phyloP scores from a whole-genome alignment of 2,797 vertebrate genomes.

The Delichon dasypus region DNA sequence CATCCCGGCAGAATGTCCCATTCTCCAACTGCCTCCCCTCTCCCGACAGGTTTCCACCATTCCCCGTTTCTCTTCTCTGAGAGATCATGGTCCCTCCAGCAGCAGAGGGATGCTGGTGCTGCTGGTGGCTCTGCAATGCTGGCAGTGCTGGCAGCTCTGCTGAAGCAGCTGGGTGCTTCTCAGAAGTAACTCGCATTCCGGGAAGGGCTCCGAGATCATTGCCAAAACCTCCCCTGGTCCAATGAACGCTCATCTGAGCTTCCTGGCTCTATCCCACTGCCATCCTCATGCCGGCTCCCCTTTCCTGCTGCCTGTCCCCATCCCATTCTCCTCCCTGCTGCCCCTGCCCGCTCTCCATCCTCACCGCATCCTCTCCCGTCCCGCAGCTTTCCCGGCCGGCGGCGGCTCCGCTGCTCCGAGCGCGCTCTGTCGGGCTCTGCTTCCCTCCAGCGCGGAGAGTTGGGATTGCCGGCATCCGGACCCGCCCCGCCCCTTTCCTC shows the following conservation, averaged over 20 bases:
- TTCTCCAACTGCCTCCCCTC: not conserved
- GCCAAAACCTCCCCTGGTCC: not conserved
- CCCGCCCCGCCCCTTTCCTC: too few species aligned
- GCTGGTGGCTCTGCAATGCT: not conserved
- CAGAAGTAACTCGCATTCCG: too few species aligned
- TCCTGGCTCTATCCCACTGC: too few species aligned
- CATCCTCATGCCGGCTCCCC: too few species aligned
- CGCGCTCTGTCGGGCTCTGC: not conserved
- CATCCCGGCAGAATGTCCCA: fast-evolving
- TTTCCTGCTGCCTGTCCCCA: not conserved
- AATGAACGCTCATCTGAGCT: too few species aligned
- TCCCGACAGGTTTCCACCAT: fast-evolving
- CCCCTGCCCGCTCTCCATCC: not conserved
- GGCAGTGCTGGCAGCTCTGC: not conserved
- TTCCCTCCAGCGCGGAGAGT: not conserved
- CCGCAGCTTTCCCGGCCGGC: not conserved
- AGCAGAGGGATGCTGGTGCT: not conserved
- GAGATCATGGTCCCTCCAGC: fast-evolving
- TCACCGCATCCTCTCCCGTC: not conserved
- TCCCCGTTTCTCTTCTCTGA: fast-evolving
- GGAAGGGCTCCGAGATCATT: not conserved
- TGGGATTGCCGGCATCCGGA: not conserved
- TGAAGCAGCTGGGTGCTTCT: not conserved
- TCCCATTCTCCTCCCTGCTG: too few species aligned
- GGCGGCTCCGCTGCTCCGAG: not conserved